Base-by-base conservation (phyloP, 2,797 vertebrate species). In the Pseudochaenichthys georgianus region DNA sequence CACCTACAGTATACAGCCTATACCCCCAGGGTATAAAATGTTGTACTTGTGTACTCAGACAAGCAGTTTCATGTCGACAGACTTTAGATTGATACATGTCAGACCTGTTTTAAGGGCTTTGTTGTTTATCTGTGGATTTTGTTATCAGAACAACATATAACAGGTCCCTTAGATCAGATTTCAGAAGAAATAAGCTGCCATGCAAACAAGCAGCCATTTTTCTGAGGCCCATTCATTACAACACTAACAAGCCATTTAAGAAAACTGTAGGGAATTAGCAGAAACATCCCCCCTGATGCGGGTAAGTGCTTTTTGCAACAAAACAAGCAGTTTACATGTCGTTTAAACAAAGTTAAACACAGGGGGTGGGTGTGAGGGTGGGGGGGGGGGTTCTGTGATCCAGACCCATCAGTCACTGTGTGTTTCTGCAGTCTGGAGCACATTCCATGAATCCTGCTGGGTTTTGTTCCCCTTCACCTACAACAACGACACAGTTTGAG, bases 371-470 rank as follows among this genome's bases (percentile, higher is more conserved):
- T 43, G 43, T 43, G n/a, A 1, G 4, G 16, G 23, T 45, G 41
- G n/a, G 52, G 21, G n/a, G n/a, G n/a, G 5, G 2, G 88, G 83
- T 52, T 78, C 71, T 73, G 75, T 60, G 81, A 87, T 84, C 82
- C 80, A 63, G 75, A 81, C 65, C 78, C 91, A 84, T 88, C 87
- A 92, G 85, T 89, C 84, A 78, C 61, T 9, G 34, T 38, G 65
- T 1, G 58, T 79, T 88, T 87, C 80, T 88, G 79, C 88, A 83
- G 75, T 81, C 78, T 81, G 79, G 81, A 87, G 82, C 88, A 92
- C 92, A 94, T 94, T 94, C 93, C 93, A 79, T 3, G 41, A 88
- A 78, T 80, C 93, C 90, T 89, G 92, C 93, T 92, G 93, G 61
- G 91, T 78, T 92, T 93, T 91, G 90, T 93, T 91, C 89, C 83